Conservation (phyloP, 2,113 vertebrate species). For the Hystrix brachyura region DNA sequence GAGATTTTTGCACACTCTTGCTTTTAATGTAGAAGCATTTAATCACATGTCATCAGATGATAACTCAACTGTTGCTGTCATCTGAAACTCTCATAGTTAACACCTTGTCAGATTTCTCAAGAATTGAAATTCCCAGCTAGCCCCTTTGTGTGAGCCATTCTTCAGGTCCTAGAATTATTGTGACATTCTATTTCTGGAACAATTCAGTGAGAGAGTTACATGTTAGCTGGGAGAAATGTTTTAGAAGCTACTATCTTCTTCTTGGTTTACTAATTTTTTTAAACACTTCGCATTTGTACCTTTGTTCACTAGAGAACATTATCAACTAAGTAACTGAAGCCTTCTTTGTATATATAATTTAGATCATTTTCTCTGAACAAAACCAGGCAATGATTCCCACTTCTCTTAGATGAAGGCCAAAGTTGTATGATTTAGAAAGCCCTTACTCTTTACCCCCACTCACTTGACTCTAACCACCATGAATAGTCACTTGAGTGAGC, state of each 20-base stretch:
- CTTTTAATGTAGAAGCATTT: neutral
- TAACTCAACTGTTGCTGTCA: neutral
- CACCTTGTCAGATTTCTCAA: neutral
- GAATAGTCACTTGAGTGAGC: neutral
- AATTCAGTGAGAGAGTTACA: neutral
- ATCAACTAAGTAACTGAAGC: neutral
- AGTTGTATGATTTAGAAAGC: neutral
- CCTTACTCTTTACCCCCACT: neutral
- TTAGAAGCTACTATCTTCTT: neutral
- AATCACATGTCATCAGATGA: neutral
- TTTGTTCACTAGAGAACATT: neutral
- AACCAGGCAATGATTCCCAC: neutral
- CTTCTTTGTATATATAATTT: neutral
- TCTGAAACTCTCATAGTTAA: neutral
- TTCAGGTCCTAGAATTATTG: neutral
- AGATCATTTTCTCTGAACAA: neutral
- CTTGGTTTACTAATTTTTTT: neutral
- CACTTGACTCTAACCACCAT: neutral
- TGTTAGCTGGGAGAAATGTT: neutral
- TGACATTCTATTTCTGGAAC: neutral
- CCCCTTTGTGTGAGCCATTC: neutral
- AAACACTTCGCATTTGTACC: neutral
- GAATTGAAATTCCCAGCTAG: neutral
- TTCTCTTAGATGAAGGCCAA: neutral
- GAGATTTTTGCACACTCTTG: neutral